Conservation (phyloP, 2,797 vertebrate species). For the Loriculus beryllinus region DNA sequence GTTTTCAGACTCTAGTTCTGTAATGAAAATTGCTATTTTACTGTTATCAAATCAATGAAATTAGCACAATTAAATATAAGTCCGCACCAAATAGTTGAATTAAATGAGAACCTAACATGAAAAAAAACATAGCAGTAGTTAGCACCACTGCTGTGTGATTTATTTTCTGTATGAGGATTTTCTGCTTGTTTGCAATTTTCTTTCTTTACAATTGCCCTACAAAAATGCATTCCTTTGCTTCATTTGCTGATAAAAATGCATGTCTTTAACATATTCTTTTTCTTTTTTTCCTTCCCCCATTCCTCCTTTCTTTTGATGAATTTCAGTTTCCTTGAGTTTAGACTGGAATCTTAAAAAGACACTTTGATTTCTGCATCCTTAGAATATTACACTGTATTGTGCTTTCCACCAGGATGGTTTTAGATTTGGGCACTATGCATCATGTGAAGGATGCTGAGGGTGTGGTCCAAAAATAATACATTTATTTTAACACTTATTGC, state of each 20-base stretch:
- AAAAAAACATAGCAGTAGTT: not conserved
- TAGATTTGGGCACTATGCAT: not conserved
- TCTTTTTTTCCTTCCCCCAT: not conserved
- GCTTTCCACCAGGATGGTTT: not conserved
- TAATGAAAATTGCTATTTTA: not conserved
- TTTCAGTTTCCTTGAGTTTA: not conserved
- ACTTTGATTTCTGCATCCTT: not conserved
- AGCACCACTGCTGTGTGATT: not conserved
- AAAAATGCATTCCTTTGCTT: not conserved
- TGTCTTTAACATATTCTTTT: not conserved
- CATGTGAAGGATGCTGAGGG: not conserved
- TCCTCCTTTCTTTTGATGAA: not conserved
- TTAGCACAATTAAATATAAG: not conserved
- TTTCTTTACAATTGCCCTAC: not conserved
- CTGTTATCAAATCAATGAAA: not conserved
- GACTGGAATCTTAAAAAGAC: not conserved
- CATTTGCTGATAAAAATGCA: not conserved
- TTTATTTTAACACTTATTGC: not conserved
- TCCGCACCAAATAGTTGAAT: not conserved
- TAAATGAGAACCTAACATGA: not conserved
- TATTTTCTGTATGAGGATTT: not conserved
- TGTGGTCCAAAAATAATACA: not conserved
- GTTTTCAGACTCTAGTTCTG: not conserved
- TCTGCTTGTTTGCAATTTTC: not conserved
- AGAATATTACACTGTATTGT: not conserved